These are phyloP conservation scores for Nomada fucata DNA, from an alignment of 2,888 invertebrate species.

Conservation along the genomic window DNA sequence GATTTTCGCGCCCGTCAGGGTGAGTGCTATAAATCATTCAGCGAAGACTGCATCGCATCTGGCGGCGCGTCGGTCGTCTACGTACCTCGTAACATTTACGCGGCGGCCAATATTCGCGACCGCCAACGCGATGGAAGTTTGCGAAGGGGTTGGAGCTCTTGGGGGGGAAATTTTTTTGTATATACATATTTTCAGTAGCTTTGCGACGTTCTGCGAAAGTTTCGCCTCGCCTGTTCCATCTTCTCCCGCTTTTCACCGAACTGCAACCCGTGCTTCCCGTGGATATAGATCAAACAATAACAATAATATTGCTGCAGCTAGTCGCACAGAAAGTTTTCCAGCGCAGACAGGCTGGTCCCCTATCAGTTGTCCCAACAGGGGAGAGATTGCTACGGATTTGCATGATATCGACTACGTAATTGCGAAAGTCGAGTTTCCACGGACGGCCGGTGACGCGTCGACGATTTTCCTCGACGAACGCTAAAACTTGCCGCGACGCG, in stretches of 20 bases:
- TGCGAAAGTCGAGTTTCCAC: slow-evolving; percentile 47
- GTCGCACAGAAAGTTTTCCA: slow-evolving; percentile 25
- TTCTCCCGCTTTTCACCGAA: no score
- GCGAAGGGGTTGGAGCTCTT: background rate
- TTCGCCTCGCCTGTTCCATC: no score
- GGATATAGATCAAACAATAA: no score
- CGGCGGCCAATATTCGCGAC: slow-evolving; percentile 20
- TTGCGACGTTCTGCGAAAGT: no score
- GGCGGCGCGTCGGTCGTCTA: slow-evolving; percentile 17
- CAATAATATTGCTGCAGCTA: background rate
- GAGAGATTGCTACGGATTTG: slow-evolving; percentile 51
- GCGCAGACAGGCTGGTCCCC: background rate
- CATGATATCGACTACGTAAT: slow-evolving; percentile 73
- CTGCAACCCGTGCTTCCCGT: no score
- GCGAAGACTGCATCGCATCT: slow-evolving; percentile 16
- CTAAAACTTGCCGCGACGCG: slow-evolving; percentile 40
- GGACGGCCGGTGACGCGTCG: slow-evolving; percentile 33
- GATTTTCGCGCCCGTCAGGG: slow-evolving; percentile 85
- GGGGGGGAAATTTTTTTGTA: background rate
- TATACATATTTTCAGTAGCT: no score
- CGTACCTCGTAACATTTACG: slow-evolving; percentile 35
- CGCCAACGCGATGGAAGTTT: background rate
- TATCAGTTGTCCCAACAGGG: slow-evolving; percentile 36
- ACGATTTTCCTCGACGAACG: slow-evolving; percentile 36
- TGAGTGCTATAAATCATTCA: slow-evolving; percentile 76